Evolutionary conservation across 2,888 invertebrate genomes (phyloP).

Genomic region (Andrena dorsata): DNA sequence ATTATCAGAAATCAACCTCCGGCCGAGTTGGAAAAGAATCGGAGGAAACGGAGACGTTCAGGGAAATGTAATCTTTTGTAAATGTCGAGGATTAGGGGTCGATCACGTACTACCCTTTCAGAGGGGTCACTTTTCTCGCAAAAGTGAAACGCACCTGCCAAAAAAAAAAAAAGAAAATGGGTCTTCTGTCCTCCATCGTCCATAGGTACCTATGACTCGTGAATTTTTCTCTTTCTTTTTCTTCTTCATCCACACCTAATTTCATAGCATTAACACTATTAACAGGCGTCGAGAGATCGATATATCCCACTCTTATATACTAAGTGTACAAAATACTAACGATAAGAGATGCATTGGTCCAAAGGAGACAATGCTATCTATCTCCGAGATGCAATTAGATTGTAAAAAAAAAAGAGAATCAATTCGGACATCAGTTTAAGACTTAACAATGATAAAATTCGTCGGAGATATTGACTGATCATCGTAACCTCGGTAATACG

Average conservation of each 20-base stretch:
- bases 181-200: constrained; percentile 57
- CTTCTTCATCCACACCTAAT: constrained; percentile 38
- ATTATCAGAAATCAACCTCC: constrained; percentile 92
- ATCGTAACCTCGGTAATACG: constrained; percentile 51
- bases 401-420: constrained; percentile 35
- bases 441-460: constrained; percentile 35
- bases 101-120: constrained; percentile 28
- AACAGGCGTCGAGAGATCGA: constrained; percentile 36
- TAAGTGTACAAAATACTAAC: constrained; percentile 54
- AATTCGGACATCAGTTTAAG: constrained; percentile 49
- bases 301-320: constrained; percentile 41
- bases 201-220: constrained; percentile 52
- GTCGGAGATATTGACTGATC: constrained; percentile 60
- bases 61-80: constrained; percentile 85
- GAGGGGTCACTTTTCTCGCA: constrained; percentile 24
- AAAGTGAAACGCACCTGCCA: constrained; percentile 50
- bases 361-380: constrained; percentile 33
- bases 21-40: constrained; percentile 88
- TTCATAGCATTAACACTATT: constrained; percentile 38
- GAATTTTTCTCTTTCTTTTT: constrained; percentile 42
- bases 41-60: constrained; percentile 87
- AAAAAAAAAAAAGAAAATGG: constrained; percentile 22
- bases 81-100: constrained; percentile 56
- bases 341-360: constrained; percentile 47
- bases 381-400: constrained; percentile 52